phyloP scores from a whole-genome alignment of 2,888 invertebrate genomes.

The Limnephilus rhombicus region DNA sequence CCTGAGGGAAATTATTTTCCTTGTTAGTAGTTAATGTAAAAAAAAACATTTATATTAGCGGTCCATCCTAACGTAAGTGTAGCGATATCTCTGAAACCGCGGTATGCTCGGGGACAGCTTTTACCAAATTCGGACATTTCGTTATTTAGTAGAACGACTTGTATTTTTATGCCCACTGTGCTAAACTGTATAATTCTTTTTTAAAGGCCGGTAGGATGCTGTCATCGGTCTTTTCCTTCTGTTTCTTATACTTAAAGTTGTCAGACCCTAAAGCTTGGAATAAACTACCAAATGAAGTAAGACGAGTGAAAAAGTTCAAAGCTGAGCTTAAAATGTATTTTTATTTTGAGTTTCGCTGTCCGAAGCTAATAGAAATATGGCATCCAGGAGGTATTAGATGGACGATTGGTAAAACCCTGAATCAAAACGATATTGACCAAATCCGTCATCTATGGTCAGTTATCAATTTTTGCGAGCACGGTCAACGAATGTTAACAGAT shows the following conservation, averaged over 20 bases:
- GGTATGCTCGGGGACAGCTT: background rate
- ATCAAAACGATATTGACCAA: too few species aligned
- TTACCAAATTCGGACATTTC: background rate
- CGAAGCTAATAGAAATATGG: too few species aligned
- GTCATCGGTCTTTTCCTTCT: background rate
- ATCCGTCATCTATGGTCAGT: too few species aligned
- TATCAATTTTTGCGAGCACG: too few species aligned
- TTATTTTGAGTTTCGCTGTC: too few species aligned
- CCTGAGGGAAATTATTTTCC: too few species aligned
- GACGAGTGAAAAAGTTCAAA: background rate
- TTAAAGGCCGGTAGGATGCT: background rate
- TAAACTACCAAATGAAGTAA: background rate
- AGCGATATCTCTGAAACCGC: background rate
- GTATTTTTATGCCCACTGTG: background rate
- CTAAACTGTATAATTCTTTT: background rate
- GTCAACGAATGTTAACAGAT: too few species aligned
- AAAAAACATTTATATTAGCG: background rate
- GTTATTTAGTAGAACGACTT: slow-evolving; percentile 1
- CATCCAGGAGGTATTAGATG: too few species aligned
- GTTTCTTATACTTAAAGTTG: background rate
- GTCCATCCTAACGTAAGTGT: background rate
- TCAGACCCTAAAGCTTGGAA: background rate
- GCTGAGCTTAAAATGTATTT: too few species aligned
- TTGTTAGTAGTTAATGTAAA: too few species aligned
- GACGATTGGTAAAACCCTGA: too few species aligned